Evolutionary conservation across 2,797 vertebrate species (phyloP).

Genomic region (Columba guinea): DNA sequence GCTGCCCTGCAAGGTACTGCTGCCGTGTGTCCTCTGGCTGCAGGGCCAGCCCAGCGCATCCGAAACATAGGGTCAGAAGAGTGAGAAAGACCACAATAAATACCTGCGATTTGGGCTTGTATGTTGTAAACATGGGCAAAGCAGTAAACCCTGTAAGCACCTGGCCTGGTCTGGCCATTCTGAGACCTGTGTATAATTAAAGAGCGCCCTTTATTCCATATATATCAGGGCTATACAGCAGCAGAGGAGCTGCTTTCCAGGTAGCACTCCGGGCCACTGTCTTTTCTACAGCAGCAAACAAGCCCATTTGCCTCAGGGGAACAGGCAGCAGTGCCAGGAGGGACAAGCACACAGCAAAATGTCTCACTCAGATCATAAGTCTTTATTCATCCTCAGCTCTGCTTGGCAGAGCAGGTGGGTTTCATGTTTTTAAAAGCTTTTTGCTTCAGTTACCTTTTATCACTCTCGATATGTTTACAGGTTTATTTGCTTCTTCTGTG

Average conservation of each 20-base stretch:
- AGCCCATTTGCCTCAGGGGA: background rate
- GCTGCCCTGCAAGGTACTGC: too few species aligned
- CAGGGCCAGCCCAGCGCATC: background rate
- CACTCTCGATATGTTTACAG: background rate
- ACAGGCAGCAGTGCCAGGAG: background rate
- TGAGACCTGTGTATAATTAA: background rate
- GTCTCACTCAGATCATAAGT: background rate
- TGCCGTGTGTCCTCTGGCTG: fast-evolving
- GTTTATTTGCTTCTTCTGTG: background rate
- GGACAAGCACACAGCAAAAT: background rate
- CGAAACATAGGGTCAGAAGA: background rate
- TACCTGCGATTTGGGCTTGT: background rate
- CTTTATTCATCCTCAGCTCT: background rate
- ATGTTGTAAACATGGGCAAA: background rate
- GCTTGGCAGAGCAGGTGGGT: background rate
- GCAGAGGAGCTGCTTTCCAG: background rate
- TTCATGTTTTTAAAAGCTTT: background rate
- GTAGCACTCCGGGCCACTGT: background rate
- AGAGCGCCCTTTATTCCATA: background rate
- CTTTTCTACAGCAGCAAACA: background rate
- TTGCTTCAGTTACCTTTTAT: background rate
- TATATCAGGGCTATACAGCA: background rate
- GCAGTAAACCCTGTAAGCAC: background rate
- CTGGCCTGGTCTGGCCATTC: background rate
- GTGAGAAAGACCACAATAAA: background rate